phyloP scores from a whole-genome alignment of 2,113 vertebrate species.

The Capra hircus region DNA sequence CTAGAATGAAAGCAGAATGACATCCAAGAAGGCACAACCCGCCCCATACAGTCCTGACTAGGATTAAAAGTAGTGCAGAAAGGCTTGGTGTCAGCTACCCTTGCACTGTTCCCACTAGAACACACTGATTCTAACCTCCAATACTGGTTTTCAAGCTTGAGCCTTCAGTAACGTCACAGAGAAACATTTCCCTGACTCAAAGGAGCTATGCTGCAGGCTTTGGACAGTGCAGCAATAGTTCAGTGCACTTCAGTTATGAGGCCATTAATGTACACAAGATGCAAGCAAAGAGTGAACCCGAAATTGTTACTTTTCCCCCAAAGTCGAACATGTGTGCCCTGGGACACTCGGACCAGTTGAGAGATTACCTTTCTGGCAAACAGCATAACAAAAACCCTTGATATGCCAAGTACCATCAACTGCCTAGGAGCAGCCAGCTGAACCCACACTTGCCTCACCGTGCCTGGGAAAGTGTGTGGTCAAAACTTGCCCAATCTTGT shows the following conservation, averaged over 20 bases:
- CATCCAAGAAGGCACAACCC: not conserved
- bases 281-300: not conserved
- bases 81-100: not conserved
- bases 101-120: not conserved
- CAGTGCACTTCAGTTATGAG: not conserved
- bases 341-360: not conserved
- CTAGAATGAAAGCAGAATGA: slow-evolving; percentile 6
- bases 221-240: not conserved
- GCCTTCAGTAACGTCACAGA: not conserved
- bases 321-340: not conserved
- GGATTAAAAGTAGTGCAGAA: not conserved
- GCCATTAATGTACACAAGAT: not conserved
- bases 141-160: not conserved
- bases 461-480: not conserved
- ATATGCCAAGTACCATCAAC: not conserved
- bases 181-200: not conserved
- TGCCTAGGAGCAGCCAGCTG: not conserved
- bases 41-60: not conserved
- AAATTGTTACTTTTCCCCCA: not conserved
- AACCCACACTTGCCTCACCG: not conserved
- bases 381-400: not conserved
- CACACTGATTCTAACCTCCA: not conserved
- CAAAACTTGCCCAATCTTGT: not conserved
- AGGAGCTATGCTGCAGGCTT: not conserved
- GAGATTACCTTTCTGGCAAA: not conserved